Evolutionary conservation across 2,113 vertebrate species (phyloP).

Genomic region (Conger conger): DNA sequence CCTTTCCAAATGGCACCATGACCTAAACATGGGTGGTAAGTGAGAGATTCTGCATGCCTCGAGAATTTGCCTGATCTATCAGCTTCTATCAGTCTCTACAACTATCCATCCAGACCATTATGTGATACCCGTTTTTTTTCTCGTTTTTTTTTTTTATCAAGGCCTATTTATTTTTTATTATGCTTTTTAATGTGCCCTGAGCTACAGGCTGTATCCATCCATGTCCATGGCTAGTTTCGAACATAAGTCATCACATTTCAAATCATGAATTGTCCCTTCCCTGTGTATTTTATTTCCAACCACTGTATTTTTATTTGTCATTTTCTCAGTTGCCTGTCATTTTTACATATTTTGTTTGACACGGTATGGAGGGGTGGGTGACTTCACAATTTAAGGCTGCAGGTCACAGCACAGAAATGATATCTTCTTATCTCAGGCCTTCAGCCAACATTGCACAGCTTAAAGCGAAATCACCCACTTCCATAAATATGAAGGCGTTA

Average conservation of each 20-base stretch:
- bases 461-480: neutral
- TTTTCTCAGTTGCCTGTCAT: slow-evolving; percentile 43
- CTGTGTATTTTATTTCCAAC: slow-evolving; percentile 50
- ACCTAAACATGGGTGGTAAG: slow-evolving; percentile 96
- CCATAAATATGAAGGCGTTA: neutral
- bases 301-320: slow-evolving; percentile 48
- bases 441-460: slow-evolving; percentile 1
- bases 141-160: slow-evolving; percentile 29
- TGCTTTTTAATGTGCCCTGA: slow-evolving; percentile 11
- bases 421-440: neutral
- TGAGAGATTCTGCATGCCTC: slow-evolving; percentile 95
- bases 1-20: slow-evolving; percentile 86
- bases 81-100: slow-evolving; percentile 76
- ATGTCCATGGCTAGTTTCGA: slow-evolving; percentile 36
- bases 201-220: slow-evolving; percentile 14
- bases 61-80: slow-evolving; percentile 82
- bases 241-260: slow-evolving; percentile 33
- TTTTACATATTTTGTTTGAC: slow-evolving; percentile 46
- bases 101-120: slow-evolving; percentile 76
- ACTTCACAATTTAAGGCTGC: neutral
- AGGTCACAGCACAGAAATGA: neutral
- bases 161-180: neutral
- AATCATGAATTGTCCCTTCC: slow-evolving; percentile 77
- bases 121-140: slow-evolving; percentile 67
- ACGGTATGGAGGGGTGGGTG: slow-evolving; percentile 33